Evolutionary conservation across 2,888 invertebrate genomes (phyloP).

Genomic region (Tuberolachnus salignus): DNA sequence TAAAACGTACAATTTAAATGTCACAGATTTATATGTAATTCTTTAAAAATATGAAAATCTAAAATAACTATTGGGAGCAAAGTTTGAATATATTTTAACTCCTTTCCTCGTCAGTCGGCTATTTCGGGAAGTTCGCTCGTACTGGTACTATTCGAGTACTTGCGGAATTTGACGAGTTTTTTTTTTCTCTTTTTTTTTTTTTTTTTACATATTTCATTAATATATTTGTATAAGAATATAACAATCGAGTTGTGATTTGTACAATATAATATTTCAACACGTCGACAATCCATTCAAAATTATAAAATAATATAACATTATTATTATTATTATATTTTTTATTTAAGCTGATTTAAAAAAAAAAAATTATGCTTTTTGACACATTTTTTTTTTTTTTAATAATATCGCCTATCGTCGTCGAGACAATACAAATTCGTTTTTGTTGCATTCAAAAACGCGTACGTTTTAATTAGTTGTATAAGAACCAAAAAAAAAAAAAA

Average conservation of each 20-base stretch:
- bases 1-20: no score
- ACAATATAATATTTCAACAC: constrained; percentile 2
- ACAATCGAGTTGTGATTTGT: not conserved
- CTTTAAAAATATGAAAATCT: no score
- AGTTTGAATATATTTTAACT: no score
- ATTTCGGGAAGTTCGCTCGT: no score
- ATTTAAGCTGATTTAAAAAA: constrained; percentile 2
- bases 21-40: no score
- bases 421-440: constrained; percentile 32
- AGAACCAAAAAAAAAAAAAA: constrained; percentile 12
- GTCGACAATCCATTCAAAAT: constrained; percentile 1
- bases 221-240: not conserved
- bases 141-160: no score
- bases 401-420: constrained; percentile 2
- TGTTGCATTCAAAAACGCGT: constrained; percentile 26
- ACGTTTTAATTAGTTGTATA: constrained; percentile 28
- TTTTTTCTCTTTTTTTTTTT: not conserved
- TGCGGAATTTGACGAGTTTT: not conserved
- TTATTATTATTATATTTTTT: constrained; percentile 5
- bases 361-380: constrained; percentile 6
- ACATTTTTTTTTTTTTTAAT: not conserved
- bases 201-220: not conserved
- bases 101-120: no score
- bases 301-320: not conserved
- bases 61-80: no score